Evolutionary conservation across 1,140 invertebrate species (phyloP).

Genomic region (Halyomorpha halys): DNA sequence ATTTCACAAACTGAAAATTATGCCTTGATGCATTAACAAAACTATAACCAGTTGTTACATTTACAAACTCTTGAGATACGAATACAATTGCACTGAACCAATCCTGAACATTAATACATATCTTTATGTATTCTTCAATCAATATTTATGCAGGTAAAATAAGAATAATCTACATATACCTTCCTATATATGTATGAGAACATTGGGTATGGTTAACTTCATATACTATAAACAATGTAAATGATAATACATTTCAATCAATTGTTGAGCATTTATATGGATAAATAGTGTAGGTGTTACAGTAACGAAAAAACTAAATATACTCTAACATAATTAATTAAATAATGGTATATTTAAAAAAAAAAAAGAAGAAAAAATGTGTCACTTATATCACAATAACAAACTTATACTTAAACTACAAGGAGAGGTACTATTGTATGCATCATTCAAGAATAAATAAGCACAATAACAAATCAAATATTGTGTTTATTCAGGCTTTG

Average conservation of each 20-base stretch:
- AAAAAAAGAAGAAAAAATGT: not conserved
- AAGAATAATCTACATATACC: no score
- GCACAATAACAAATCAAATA: constrained; percentile 5
- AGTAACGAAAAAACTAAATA: no score
- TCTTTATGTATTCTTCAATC: not conserved
- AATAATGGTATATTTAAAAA: constrained; percentile 5
- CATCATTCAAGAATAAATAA: not conserved
- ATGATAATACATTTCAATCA: no score
- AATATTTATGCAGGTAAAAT: no score
- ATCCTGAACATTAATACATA: constrained; percentile 1
- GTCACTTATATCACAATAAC: constrained; percentile 12
- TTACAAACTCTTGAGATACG: constrained; percentile 1
- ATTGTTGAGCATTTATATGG: no score
- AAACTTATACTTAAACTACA: not conserved
- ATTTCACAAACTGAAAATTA: constrained; percentile 6
- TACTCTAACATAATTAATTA: constrained; percentile 1
- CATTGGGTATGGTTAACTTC: no score
- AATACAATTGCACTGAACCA: not conserved
- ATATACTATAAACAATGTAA: no score
- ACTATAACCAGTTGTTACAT: not conserved
- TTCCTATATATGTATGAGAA: no score
- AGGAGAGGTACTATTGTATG: constrained; percentile 1
- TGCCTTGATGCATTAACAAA: constrained; percentile 8
- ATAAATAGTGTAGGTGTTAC: no score
- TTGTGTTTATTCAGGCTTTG: constrained; percentile 3